Evolutionary conservation across 2,113 vertebrate genomes (phyloP), one percentile per base, ranked within the genome.

Genomic region (Coturnix japonica): DNA sequence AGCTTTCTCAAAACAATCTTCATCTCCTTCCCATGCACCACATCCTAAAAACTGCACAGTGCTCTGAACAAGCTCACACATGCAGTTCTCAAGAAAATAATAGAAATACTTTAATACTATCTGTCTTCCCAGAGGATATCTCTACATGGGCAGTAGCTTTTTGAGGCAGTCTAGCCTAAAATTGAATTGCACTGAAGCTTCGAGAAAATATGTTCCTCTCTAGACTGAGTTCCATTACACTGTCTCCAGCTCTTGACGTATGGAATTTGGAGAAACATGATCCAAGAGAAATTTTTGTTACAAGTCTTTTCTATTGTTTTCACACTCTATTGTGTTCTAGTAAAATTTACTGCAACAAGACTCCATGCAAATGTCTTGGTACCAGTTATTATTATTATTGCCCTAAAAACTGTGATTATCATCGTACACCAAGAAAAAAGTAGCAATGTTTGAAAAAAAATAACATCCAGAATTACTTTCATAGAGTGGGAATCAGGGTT

Each of bases 1-100:
- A 83, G 41, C 47, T 90, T 95, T 94, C 87, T 79, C 84, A 92
- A 95, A 94, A 91, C 61, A 91, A 47, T 72, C 67, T 91, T 81
- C 64, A 57, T 83, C 16, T 4, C 74, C 72, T 91, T 91, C 88
- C 81, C 70, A 90, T 86, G 89, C n/a, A 86, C 65, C 54, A 63
- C 13, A 66, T 84, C 70, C 70, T 84, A 88, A 88, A 94, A 93
- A 81, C 54, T 84, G 66, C 33, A 76, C 49, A 81, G 65, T 81
- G 5, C 59, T 33, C 13, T 69, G 83, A 94, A 81, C 85, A 86
- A 87, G 28, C 37, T 84, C 86, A 63, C 19, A 81, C 57, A 59
- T 46, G 79, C 69, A 51, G 28, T 81, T 95, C 70, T 95, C 61
- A 54, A 77, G 81, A 86, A 93, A 25, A 69, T 88, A 87, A 94